phyloP scores from a whole-genome alignment of 2,113 vertebrate species.

The Mus pahari region DNA sequence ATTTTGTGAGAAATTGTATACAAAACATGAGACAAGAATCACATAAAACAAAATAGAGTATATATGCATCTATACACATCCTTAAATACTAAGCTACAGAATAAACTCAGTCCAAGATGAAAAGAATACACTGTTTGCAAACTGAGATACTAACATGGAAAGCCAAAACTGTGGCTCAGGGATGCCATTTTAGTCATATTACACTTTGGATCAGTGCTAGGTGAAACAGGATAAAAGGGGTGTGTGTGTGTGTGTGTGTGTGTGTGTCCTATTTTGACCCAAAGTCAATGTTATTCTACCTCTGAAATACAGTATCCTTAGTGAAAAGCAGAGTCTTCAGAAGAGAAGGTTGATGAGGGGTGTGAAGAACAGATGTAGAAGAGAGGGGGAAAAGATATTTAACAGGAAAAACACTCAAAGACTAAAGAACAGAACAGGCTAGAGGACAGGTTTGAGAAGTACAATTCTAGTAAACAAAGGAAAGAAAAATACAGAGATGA shows the following conservation, averaged over 20 bases:
- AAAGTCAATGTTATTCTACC: background rate
- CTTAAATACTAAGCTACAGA: constrained; percentile 10
- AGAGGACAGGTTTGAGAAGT: background rate
- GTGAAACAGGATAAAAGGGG: background rate
- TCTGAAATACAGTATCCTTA: background rate
- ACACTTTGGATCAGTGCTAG: background rate
- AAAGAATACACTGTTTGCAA: constrained; percentile 20
- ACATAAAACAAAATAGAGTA: background rate
- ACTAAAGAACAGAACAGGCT: background rate
- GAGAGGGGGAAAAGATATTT: background rate
- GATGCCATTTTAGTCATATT: background rate
- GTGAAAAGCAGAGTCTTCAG: background rate
- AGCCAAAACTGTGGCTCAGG: constrained; percentile 45
- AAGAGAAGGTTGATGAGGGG: background rate
- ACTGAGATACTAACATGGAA: constrained; percentile 45
- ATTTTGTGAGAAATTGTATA: background rate
- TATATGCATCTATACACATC: background rate
- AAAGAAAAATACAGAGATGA: background rate
- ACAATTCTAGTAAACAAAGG: background rate
- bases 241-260: background rate
- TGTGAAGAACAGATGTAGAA: background rate
- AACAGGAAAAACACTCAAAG: background rate
- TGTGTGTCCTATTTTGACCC: background rate
- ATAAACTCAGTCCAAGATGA: constrained; percentile 2
- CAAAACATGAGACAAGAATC: background rate